Percentiles rank a stretch among this genome's conserved stretches.
Evolutionary conservation across 2,113 vertebrate species (phyloP).

Genomic region (Beaufortia kweichowensis): DNA sequence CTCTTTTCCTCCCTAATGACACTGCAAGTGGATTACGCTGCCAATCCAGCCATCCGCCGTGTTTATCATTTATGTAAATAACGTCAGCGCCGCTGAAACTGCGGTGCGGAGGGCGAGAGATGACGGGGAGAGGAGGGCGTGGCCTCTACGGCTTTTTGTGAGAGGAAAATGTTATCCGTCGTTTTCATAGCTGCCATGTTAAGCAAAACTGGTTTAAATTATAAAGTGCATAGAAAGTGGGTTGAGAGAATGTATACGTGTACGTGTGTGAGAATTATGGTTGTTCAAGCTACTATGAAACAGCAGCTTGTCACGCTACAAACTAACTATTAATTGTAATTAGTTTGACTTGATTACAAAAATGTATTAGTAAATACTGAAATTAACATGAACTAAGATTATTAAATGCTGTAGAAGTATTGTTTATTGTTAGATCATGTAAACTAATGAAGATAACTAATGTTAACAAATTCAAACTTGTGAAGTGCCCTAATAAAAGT

Average conservation of each 20-base stretch:
- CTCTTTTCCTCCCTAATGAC: slow-evolving; percentile 61
- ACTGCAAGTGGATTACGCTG: slow-evolving; percentile 61
- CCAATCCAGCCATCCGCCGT: slow-evolving; percentile 50
- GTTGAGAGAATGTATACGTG: background rate
- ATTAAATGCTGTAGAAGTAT: no score
- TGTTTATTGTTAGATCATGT: no score
- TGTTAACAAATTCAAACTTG: no score
- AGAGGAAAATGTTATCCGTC: slow-evolving; percentile 10
- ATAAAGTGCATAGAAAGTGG: background rate
- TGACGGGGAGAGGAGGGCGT: slow-evolving; percentile 13
- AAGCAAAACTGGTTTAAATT: background rate
- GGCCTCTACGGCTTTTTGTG: background rate
- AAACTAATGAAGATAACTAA: no score
- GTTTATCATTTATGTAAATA: slow-evolving; percentile 64
- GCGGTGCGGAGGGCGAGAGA: slow-evolving; percentile 3
- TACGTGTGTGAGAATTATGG: no score
- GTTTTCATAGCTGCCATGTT: background rate
- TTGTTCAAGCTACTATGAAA: no score
- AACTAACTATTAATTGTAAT: no score
- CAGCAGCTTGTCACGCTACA: no score
- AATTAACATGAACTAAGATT: no score
- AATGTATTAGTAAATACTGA: no score
- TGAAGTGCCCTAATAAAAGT: no score
- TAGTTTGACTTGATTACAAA: no score
- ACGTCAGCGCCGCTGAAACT: slow-evolving; percentile 45